Percentiles rank a stretch among this genome's conserved stretches.
Evolutionary conservation across 37 sponge, comb jelly and placozoan genomes (phyloP).

Genomic region (Amphimedon queenslandica): DNA sequence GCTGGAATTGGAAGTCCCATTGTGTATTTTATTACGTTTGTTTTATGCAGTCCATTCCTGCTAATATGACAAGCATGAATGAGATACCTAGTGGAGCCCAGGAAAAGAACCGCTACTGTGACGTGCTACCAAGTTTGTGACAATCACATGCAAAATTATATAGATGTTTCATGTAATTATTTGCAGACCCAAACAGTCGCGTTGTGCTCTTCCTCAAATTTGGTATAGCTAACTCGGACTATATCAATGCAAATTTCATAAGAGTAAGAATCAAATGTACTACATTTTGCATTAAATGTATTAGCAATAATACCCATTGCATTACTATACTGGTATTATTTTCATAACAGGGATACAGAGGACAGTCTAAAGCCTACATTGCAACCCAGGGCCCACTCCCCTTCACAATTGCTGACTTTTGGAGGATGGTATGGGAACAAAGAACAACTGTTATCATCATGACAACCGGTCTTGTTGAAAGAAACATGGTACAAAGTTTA

Average conservation of each 20-base stretch:
- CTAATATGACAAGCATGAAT: conserved; percentile 28
- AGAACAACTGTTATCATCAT: conserved; percentile 61
- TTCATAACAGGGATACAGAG: conserved; percentile 35
- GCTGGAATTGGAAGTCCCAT: no score
- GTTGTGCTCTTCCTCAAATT: conserved; percentile 82
- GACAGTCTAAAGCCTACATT: conserved; percentile 57
- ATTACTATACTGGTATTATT: no score
- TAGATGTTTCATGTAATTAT: not conserved
- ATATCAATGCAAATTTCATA: conserved; percentile 90
- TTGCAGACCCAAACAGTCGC: conserved; percentile 67
- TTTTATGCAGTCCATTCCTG: conserved; percentile 59
- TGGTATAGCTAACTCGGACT: conserved; percentile 82
- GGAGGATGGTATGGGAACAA: conserved; percentile 92
- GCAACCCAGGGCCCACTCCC: conserved; percentile 81
- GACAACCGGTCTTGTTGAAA: conserved; percentile 67
- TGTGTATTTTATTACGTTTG: no score
- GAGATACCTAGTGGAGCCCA: conserved; percentile 79
- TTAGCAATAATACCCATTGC: not conserved
- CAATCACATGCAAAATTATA: not conserved
- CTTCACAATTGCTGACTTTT: conserved; percentile 73
- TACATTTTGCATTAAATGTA: not conserved
- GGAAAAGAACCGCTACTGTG: conserved; percentile 82
- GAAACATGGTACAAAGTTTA: conserved; percentile 30
- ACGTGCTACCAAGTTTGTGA: conserved; percentile 79
- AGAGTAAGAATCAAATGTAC: conserved; percentile 38